Evolutionary conservation across 2,113 vertebrate genomes (phyloP).

Genomic region (Pluvialis apricaria): DNA sequence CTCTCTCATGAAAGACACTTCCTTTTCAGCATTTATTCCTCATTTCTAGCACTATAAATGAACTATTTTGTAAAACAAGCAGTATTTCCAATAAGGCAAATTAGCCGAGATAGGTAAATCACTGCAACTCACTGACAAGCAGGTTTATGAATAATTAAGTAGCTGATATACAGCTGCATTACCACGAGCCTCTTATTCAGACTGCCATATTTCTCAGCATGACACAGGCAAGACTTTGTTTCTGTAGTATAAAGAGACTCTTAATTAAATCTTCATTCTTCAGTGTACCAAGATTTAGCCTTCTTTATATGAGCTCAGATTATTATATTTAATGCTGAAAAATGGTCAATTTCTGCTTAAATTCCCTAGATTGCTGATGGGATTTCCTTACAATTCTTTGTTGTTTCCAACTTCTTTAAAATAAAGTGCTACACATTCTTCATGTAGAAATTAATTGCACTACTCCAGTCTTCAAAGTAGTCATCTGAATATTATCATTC

Average conservation of each 20-base stretch:
- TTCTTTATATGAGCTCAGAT: background rate
- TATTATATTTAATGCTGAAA: constrained; percentile 7
- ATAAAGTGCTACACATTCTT: background rate
- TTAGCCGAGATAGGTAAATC: background rate
- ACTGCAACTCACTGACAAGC: background rate
- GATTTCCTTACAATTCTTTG: background rate
- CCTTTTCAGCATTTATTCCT: background rate
- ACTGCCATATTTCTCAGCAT: background rate
- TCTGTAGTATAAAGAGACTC: constrained; percentile 22
- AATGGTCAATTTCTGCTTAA: background rate
- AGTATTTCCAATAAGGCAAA: background rate
- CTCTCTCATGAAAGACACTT: background rate
- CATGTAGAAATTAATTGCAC: background rate
- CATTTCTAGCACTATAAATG: background rate
- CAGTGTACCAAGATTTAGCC: background rate
- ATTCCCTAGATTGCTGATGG: background rate
- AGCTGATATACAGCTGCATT: background rate
- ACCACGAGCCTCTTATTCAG: background rate
- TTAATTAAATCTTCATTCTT: constrained; percentile 47
- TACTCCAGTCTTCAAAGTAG: background rate
- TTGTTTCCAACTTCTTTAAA: background rate
- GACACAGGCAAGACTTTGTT: background rate
- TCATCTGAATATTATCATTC: background rate
- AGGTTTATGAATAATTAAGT: constrained; percentile 41
- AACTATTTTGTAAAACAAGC: background rate